Base-by-base conservation (phyloP, 2,113 vertebrate genomes). In the Varanus salvator region DNA sequence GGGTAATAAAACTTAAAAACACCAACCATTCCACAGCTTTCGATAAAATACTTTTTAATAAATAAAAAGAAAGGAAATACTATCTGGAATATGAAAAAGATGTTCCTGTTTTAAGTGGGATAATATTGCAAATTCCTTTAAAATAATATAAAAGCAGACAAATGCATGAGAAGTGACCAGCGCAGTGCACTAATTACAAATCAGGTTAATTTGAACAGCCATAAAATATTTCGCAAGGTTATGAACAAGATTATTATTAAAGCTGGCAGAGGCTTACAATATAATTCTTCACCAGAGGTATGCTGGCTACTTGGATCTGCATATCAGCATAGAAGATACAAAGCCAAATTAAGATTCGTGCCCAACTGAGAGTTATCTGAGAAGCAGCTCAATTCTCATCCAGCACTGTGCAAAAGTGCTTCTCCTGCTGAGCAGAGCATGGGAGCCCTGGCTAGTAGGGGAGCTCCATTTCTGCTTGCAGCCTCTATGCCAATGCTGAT, bases 1-100 rank as follows among this genome's bases (percentile, higher is more conserved):
- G 85, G 17, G 1, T 2, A 87, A 60, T 50, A 31, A 38, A 27
- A 66, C 25, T 50, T 25, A 27, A 23, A 29, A 44, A 60, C 29
- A 68, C 6, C 68, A 66, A 85, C 21, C 38, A 50, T 66, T n/a
- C 12, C 31, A 52, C 60, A 54, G 5, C 72, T 84, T 78, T 68
- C 57, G 44, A 89, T 89, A 84, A 85, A 84, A 77, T 89, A 89
- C 69, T 84, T 44, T 89, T 89, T 85, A 85, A 89, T 85, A 85
- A 69, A 89, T 89, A 89, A 77, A 68, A 60, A 78, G 48, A 84
- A 38, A 76, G 38, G 71, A 89, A 76, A 76, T 74, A 88, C 31
- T 84, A 60, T 29, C 57, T 84, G 74, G 17, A 77, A 52, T 78
- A 50, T 78, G 77, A 44, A 54, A 84, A 66, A 34, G 44, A 84